These are phyloP conservation scores for Tetramorium parvispinum DNA, from an alignment of 1,140 invertebrate species.

Conservation along the genomic window DNA sequence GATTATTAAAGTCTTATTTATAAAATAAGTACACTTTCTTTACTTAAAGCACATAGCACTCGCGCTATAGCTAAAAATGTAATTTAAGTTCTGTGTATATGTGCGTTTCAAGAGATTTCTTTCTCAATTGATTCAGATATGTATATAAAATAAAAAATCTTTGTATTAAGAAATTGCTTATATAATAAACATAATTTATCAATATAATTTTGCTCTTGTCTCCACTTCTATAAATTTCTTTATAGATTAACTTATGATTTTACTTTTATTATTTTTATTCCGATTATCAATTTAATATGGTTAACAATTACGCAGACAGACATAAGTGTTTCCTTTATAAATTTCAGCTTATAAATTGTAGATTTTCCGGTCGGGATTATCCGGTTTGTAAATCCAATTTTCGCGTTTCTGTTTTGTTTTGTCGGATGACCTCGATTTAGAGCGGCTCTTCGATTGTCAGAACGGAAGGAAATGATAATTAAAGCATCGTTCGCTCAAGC, in stretches of 20 bases:
- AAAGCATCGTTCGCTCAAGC: conserved; percentile 10
- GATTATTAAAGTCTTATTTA: conserved; percentile 42
- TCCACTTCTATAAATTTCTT: not conserved
- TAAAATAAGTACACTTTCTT: not conserved
- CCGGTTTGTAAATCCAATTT: conserved; percentile 26
- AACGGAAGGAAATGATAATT: conserved; percentile 63
- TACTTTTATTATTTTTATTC: not conserved
- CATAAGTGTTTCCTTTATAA: conserved; percentile 21
- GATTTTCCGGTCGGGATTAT: conserved; percentile 19
- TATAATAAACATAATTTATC: not conserved
- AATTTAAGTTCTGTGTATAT: conserved; percentile 28
- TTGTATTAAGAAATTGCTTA: too few species aligned
- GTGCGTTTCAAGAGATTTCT: not conserved
- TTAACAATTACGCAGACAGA: not conserved
- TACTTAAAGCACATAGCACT: conserved; percentile 2
- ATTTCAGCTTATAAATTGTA: conserved; percentile 22
- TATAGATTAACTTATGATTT: not conserved
- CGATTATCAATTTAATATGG: not conserved
- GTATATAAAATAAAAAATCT: too few species aligned
- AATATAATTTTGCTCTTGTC: not conserved
- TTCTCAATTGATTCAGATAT: not conserved
- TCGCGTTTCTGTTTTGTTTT: conserved; percentile 33
- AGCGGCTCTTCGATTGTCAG: conserved; percentile 23
- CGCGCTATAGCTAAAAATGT: not conserved
- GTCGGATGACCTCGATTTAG: conserved; percentile 27